Conservation (phyloP, 92 coral and sea anemone species). For the Blastomussa wellsi region DNA sequence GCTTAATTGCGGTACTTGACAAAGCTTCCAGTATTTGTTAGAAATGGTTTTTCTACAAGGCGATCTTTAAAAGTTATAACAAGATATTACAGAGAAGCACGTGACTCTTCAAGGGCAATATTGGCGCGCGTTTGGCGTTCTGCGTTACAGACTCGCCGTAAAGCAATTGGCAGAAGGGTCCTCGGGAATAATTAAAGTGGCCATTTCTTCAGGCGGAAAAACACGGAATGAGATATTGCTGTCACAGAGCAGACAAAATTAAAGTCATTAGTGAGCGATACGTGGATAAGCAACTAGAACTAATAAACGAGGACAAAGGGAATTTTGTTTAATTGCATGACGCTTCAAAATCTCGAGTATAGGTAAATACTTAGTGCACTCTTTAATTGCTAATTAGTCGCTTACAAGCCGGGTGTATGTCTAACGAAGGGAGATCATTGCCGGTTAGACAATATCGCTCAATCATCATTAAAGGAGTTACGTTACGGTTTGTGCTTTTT, state of each 20-base stretch:
- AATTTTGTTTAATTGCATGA: background rate
- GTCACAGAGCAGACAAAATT: background rate
- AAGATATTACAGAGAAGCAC: background rate
- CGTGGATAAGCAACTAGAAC: background rate
- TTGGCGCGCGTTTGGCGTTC: background rate
- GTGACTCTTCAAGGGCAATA: background rate
- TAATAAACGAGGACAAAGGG: background rate
- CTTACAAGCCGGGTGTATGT: background rate
- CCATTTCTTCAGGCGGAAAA: background rate
- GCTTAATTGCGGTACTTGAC: background rate
- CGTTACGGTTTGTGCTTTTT: background rate
- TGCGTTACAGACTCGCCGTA: background rate
- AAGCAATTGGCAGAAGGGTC: background rate
- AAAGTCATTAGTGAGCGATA: constrained; percentile 5
- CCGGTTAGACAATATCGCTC: constrained; percentile 7
- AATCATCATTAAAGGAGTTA: constrained; percentile 27
- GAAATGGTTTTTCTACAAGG: background rate
- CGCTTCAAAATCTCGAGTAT: background rate
- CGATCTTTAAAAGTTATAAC: background rate
- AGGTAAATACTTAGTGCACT: background rate
- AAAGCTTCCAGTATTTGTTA: background rate
- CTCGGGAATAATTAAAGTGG: constrained; percentile 14
- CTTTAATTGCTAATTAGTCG: background rate
- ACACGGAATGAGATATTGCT: background rate
- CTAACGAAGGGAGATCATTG: background rate